These are phyloP conservation scores for Ferrisia virgata DNA, from an alignment of 2,888 invertebrate species.

Conservation along the genomic window DNA sequence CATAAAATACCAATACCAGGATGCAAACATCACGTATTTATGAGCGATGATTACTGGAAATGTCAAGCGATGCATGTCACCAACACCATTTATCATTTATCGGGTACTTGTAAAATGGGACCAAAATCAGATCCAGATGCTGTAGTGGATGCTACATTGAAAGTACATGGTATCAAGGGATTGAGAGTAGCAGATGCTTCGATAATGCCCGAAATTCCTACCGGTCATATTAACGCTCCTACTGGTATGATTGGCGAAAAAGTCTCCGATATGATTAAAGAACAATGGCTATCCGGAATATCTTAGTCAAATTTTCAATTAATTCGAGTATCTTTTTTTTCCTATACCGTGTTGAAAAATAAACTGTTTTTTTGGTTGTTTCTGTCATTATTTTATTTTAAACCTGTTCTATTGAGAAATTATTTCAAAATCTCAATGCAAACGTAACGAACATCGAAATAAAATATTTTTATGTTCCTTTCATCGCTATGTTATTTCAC, in stretches of 20 bases:
- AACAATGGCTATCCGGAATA: constrained; percentile 53
- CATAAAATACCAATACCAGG: constrained; percentile 58
- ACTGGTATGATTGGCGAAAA: constrained; percentile 71
- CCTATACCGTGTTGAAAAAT: not conserved
- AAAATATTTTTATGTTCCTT: not conserved
- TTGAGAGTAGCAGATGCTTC: constrained; percentile 69
- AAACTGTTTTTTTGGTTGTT: not conserved
- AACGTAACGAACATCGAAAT: not conserved
- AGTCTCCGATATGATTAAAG: constrained; percentile 64
- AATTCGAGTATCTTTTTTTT: not conserved
- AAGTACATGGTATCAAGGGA: constrained; percentile 60
- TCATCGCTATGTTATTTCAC: not conserved
- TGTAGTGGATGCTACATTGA: constrained; percentile 60
- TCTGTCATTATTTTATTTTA: not conserved
- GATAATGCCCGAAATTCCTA: constrained; percentile 63
- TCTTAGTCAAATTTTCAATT: not conserved
- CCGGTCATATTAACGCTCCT: constrained; percentile 68
- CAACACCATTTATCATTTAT: constrained; percentile 64
- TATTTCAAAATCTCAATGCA: not conserved
- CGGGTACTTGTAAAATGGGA: constrained; percentile 72
- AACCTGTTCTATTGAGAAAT: not conserved
- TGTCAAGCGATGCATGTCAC: constrained; percentile 64
- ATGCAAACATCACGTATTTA: constrained; percentile 54
- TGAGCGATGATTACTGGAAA: constrained; percentile 66
- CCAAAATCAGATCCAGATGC: constrained; percentile 61